Evolutionary conservation across 2,113 vertebrate species (phyloP).

Genomic region (Forbesichthys agassizii): DNA sequence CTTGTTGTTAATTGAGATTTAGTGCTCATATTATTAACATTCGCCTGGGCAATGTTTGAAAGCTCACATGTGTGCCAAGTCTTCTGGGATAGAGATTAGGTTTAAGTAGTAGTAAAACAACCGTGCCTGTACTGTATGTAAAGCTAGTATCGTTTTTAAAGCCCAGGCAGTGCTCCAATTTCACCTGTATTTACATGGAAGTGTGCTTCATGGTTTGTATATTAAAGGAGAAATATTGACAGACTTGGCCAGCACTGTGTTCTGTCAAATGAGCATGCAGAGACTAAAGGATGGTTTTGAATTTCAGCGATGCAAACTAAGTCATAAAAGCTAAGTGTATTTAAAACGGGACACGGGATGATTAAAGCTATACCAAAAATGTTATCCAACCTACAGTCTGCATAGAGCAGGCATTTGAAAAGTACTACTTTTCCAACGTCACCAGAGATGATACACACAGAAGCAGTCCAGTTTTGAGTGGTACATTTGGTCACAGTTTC

Average conservation of each 20-base stretch:
- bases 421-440: background rate
- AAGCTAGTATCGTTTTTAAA: constrained; percentile 13
- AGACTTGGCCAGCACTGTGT: background rate
- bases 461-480: background rate
- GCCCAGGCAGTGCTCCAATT: constrained; percentile 31
- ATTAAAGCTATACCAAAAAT: constrained; percentile 52
- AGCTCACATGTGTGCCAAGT: constrained; percentile 39
- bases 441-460: background rate
- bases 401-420: background rate
- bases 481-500: background rate
- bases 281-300: constrained; percentile 16
- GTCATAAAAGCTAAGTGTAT: constrained; percentile 46
- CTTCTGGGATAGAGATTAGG: constrained; percentile 43
- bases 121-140: constrained; percentile 23
- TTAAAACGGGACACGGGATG: constrained; percentile 42
- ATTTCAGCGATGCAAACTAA: constrained; percentile 49
- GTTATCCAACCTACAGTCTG: background rate
- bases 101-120: constrained; percentile 41
- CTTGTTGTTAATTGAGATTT: constrained; percentile 53
- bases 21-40: constrained; percentile 48
- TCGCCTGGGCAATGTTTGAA: constrained; percentile 21
- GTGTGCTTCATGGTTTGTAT: constrained; percentile 19
- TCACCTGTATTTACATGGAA: constrained; percentile 55
- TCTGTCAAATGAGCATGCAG: constrained; percentile 12
- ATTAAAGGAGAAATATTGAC: constrained; percentile 32